Base-by-base conservation (phyloP, 2,797 vertebrate genomes). In the Perodicticus potto region DNA sequence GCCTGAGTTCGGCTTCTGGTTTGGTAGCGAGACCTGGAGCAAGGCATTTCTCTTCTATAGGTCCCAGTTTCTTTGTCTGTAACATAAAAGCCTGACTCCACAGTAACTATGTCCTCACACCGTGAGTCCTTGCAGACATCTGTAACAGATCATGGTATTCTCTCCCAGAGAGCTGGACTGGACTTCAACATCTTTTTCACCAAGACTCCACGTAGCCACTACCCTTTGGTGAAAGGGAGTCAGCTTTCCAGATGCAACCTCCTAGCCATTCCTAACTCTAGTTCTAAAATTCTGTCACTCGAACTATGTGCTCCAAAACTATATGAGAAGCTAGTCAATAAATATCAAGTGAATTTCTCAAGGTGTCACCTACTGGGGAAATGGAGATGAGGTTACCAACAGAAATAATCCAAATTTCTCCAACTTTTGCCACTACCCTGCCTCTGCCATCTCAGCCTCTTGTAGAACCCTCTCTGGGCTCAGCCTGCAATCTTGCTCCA, bases 181-280 rank as follows among this genome's bases (percentile, higher is more conserved):
- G 72, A 32, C 67, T 92, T 84, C 80, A 40, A 27, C 59, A n/a
- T 82, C n/a, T 57, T 92, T 77, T 81, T 93, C 76, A 32, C 0
- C 0, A 4, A 63, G 13, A 29, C 23, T 72, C 22, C 32, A 34
- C 11, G 29, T 12, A 82, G 16, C 55, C 53, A 20, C 12, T 61
- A n/a, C 20, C 25, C 25, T 7, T 12, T 12, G 32, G 23, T 32
- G 32, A 37, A n/a, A 69, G 25, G 70, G 49, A 81, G 32, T 63
- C 49, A 40, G 34, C 55, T 11, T 80, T 67, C 17, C 9, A n/a
- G 61, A 49, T n/a, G 34, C 49, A 84, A 32, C 23, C 17, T 61
- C 11, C 57, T 69, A 6, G 43, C 17, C 19, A 17, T 40, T 65
- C 43, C 40, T 53, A 69, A 61, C 22, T 25, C 23, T 22, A 34